These are phyloP conservation scores for Castor canadensis DNA, from an alignment of 2,113 vertebrate genomes.

Conservation along the genomic window DNA sequence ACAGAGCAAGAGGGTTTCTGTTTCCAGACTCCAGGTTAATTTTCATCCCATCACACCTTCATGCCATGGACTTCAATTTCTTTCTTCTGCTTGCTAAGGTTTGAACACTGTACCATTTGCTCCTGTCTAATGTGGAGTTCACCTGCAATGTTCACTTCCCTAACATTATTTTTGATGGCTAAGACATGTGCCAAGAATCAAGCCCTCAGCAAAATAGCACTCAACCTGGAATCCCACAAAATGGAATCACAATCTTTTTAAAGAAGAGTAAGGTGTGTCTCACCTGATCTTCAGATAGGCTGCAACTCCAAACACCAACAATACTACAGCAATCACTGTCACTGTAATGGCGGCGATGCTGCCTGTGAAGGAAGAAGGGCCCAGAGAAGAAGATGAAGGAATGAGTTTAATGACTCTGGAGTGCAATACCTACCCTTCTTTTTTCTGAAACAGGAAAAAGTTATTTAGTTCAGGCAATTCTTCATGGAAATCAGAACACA, in stretches of 20 bases:
- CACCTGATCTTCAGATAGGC: slow-evolving; percentile 88
- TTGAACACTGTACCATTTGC: neutral
- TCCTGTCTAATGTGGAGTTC: neutral
- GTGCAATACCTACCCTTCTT: neutral
- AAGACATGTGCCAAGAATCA: neutral
- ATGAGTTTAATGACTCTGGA: rapidly evolving
- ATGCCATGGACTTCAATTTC: neutral
- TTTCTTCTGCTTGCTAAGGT: neutral
- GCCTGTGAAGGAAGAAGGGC: slow-evolving; percentile 70
- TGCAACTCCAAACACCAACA: slow-evolving; percentile 84
- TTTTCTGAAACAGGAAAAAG: neutral
- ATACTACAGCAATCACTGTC: slow-evolving; percentile 82
- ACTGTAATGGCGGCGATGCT: slow-evolving; percentile 87
- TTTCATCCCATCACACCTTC: neutral
- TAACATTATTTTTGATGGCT: neutral
- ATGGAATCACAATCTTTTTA: neutral
- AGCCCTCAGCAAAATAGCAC: neutral
- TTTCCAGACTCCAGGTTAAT: neutral
- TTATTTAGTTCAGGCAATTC: neutral
- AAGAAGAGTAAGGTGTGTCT: slow-evolving; percentile 30
- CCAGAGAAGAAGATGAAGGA: neutral
- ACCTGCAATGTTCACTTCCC: neutral
- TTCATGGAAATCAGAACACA: neutral
- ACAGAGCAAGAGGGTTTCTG: neutral
- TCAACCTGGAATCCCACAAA: neutral